Percentiles rank a stretch among this genome's conserved stretches.
Conservation (phyloP, 2,888 invertebrate genomes). For the Sarcophaga variegata region DNA sequence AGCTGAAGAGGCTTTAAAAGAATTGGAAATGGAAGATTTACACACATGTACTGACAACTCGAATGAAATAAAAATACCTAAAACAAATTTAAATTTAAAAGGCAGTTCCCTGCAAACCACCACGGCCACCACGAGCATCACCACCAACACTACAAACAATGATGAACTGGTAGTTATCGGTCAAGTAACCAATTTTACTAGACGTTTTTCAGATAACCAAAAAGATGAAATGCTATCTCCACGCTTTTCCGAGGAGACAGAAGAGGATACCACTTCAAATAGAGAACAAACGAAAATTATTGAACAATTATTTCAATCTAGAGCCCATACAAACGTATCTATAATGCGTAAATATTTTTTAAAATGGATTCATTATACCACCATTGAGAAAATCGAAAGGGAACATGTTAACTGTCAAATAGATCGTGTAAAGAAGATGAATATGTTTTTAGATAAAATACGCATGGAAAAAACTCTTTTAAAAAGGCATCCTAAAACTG, state of each 20-base stretch:
- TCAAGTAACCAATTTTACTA: background rate
- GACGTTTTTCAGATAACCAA: background rate
- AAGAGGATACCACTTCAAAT: constrained; percentile 66
- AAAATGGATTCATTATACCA: constrained; percentile 80
- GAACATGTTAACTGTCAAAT: constrained; percentile 73
- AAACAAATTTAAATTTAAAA: constrained; percentile 1
- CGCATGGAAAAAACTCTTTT: constrained; percentile 76
- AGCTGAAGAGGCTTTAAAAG: constrained; percentile 78
- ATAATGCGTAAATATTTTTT: constrained; percentile 78
- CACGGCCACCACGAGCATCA: background rate
- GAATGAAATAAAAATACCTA: background rate
- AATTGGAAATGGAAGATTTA: constrained; percentile 76
- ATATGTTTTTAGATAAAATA: constrained; percentile 80
- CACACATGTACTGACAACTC: background rate
- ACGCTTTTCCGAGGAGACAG: constrained; percentile 17
- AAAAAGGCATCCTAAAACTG: constrained; percentile 42
- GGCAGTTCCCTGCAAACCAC: background rate
- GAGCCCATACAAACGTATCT: constrained; percentile 69
- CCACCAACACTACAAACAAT: background rate
- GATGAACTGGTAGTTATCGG: constrained; percentile 25
- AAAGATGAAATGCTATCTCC: background rate
- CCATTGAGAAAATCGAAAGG: constrained; percentile 79
- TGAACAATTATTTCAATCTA: constrained; percentile 75
- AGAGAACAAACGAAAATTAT: constrained; percentile 78
- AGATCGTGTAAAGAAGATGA: constrained; percentile 79